Evolutionary conservation across 2,113 vertebrate species (phyloP), one percentile per base, ranked within the genome.

Genomic region (Gnathonemus echidnorhynchus): DNA sequence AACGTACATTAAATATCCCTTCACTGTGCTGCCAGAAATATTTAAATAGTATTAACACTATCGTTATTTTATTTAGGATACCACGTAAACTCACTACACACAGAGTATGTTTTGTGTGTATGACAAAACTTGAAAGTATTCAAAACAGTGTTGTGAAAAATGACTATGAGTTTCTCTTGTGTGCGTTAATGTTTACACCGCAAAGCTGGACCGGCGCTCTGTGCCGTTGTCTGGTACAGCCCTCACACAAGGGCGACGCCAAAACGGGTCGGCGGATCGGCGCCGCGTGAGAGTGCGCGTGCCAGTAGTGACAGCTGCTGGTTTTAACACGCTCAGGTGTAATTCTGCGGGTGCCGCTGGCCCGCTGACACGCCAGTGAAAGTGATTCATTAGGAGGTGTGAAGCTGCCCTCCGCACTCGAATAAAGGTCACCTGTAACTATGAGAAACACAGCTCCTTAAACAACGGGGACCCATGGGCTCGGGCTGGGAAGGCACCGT

Each of bases 301-400:
- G 74, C 35, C 74, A 42, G 35, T 42, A 19, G 74, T 15, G 35
- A 42, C 74, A 80, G 74, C 74, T 80, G 74, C 31, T 42, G 35
- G 74, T 13, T 80, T 80, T 80, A 80, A 80, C 74, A 80, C 35
- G 74, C 31, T 80, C 35, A 80, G 74, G 74, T 80, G 74, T 80
- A 80, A 80, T 80, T 80, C 74, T 19, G n/a, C 66, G 15, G 13
- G 74, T 80, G 31, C 74, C 5, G 35, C 74, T 42, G 31, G 74
- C 74, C 31, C 15, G 15, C 74, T 80, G 74, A 39, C 74, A 80
- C 17, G 35, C 35, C 35, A 42, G 35, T 5, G 74, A 80, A 80
- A 80, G 74, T 80, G 74, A 80, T 80, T 80, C 74, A 80, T 80
- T 80, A 80, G 35, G 74, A 80, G 15, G 74, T 80, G 74, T n/a